These are phyloP conservation scores for Brachionus koreanus DNA, from an alignment of 1,140 invertebrate species.

Conservation along the genomic window DNA sequence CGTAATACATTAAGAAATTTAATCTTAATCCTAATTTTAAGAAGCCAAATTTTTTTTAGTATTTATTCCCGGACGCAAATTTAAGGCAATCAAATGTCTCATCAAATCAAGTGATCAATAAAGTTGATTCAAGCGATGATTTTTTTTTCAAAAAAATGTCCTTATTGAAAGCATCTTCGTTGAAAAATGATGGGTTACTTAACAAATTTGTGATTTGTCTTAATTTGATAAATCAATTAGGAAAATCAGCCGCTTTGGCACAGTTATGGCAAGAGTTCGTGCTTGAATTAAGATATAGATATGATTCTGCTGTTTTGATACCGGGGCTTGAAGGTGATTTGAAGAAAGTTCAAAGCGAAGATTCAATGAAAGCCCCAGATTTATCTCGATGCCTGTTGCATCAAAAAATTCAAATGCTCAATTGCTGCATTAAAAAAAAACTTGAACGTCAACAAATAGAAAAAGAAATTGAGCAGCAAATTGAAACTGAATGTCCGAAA, in stretches of 20 bases:
- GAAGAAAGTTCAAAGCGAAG: conserved; percentile 44
- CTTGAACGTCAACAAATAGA: conserved; percentile 58
- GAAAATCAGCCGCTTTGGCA: conserved; percentile 73
- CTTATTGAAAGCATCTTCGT: conserved; percentile 68
- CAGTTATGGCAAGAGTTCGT: conserved; percentile 88
- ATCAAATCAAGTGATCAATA: conserved; percentile 41
- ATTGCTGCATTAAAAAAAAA: conserved; percentile 82
- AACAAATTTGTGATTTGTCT: conserved; percentile 77
- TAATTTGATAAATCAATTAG: conserved; percentile 72
- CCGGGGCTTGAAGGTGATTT: conserved; percentile 72
- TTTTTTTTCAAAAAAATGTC: conserved; percentile 22
- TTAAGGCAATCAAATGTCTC: conserved; percentile 52
- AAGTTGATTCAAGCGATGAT: background rate
- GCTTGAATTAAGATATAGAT: conserved; percentile 79
- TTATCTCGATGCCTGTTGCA: conserved; percentile 81
- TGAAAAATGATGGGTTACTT: conserved; percentile 67
- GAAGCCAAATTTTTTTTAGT: conserved; percentile 57
- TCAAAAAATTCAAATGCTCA: conserved; percentile 92
- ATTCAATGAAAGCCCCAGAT: conserved; percentile 66
- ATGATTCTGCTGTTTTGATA: conserved; percentile 74
- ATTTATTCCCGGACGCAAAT: conserved; percentile 82
- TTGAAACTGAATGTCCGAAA: conserved; percentile 45
- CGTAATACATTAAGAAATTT: conserved; percentile 44
- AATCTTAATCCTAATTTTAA: background rate
- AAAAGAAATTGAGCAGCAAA: conserved; percentile 29